phyloP scores from a whole-genome alignment of 1,140 invertebrate species.

The Chrysopa pallens region DNA sequence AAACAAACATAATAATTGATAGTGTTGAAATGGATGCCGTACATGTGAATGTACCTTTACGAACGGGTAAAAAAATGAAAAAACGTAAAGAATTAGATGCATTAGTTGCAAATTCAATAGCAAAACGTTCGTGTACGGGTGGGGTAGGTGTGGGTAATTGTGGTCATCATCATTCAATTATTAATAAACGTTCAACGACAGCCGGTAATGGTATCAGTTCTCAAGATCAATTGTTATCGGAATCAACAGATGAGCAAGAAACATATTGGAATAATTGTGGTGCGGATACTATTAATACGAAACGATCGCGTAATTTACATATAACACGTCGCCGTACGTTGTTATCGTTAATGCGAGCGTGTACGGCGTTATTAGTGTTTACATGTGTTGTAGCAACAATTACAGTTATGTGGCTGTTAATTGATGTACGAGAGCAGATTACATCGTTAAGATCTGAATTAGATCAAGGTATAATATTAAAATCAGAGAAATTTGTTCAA shows the following conservation, averaged over 20 bases:
- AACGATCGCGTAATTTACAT: conserved; percentile 16
- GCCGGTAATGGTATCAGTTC: conserved; percentile 13
- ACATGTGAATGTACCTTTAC: conserved; percentile 24
- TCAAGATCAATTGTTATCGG: conserved; percentile 24
- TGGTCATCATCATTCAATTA: background rate
- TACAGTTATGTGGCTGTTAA: conserved; percentile 46
- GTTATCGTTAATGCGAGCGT: conserved; percentile 32
- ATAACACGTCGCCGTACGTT: conserved; percentile 17
- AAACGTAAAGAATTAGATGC: conserved; percentile 37
- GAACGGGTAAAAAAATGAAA: conserved; percentile 37
- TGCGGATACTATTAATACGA: conserved; percentile 10
- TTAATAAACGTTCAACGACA: background rate
- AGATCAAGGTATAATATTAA: conserved; percentile 35
- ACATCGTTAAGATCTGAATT: conserved; percentile 40
- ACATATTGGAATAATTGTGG: conserved; percentile 25
- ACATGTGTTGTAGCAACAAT: conserved; percentile 42
- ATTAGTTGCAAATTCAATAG: conserved; percentile 22
- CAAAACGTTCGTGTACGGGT: conserved; percentile 7
- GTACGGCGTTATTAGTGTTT: conserved; percentile 37
- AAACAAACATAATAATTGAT: background rate
- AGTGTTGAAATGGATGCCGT: conserved; percentile 19
- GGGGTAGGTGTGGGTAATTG: background rate
- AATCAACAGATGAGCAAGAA: conserved; percentile 26
- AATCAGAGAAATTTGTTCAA: too few relatives aligned
- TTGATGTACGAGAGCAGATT: conserved; percentile 45